Evolutionary conservation across 2,888 invertebrate genomes (phyloP), one percentile per base, ranked within the genome.

Genomic region (Ochropleura plecta): DNA sequence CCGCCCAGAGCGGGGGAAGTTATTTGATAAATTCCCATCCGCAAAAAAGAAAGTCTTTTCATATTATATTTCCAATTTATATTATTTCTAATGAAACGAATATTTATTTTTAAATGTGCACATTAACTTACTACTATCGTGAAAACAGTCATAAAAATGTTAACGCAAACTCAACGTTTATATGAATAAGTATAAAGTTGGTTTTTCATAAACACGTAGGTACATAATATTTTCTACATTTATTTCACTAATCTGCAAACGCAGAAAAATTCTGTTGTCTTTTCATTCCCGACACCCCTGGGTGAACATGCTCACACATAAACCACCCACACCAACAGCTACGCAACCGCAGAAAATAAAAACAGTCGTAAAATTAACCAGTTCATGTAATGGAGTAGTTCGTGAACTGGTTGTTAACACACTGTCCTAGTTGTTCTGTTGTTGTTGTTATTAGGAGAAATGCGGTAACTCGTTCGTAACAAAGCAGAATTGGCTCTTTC

Each of bases 361-460:
- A 78, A 44, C 49, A 42, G 40, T 80, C 74, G 62, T 78, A 57
- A 78, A 78, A 80, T 80, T 46, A 80, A 73, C 66, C 55, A 46
- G 42, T 67, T 57, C 73, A 73, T 49, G 73, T 66, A 66, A 79
- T 79, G 65, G 65, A 62, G 18, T 62, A n/a, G 66, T 73, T 51
- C 51, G 16, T 7, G 55, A 63, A 73, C 74, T 73, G 62, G 80
- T 74, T 80, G 80, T 80, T 73, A 80, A 80, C 66, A 73, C 55
- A 55, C 55, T 80, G 80, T 57, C 62, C 80, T 80, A 80, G 74
- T 66, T 67, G 7, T 62, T 53, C 30, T 55, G 66, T 51, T 73
- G 62, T 73, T 62, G 60, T 73, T 59, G 12, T 59, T 69, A n/a
- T 67, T 78, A n/a, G 40, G 5, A 1, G 8, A 42, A n/a, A 75